Percentiles rank a stretch among this genome's conserved stretches.
Evolutionary conservation across 2,888 invertebrate genomes (phyloP).

Genomic region (Torymus auratus): DNA sequence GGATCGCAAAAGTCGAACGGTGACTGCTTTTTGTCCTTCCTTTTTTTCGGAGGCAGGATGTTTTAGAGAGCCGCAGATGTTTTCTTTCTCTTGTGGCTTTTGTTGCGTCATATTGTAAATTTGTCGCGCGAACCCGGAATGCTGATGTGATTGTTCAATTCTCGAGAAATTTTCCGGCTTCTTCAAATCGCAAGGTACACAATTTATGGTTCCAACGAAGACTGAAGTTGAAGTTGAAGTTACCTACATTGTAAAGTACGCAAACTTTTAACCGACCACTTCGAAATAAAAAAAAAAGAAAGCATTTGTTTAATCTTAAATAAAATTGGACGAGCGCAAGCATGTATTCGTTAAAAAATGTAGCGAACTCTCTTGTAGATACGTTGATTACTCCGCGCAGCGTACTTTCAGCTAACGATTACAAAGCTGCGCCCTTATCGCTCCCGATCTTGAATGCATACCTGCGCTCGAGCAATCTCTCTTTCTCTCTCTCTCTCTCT

Average conservation of each 20-base stretch:
- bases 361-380: background rate
- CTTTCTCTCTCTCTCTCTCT: too few relatives aligned
- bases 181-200: background rate
- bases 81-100: conserved; percentile 14
- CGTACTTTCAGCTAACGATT: conserved; percentile 27
- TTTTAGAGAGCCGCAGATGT: conserved; percentile 43
- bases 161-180: background rate
- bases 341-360: background rate
- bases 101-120: conserved; percentile 24
- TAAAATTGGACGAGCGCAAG: background rate
- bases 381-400: conserved; percentile 21
- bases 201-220: conserved; percentile 1
- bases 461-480: too few relatives aligned
- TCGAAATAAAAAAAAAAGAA: background rate
- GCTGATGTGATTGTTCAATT: conserved; percentile 23
- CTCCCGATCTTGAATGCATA: conserved; percentile 30
- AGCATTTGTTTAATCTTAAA: too few relatives aligned
- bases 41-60: conserved; percentile 26
- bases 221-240: background rate
- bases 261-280: background rate
- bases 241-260: background rate
- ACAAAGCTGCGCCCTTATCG: conserved; percentile 40
- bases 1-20: conserved; percentile 33
- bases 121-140: conserved; percentile 17
- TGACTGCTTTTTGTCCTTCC: background rate